These are phyloP conservation scores for Thymelicus sylvestris DNA, from an alignment of 2,888 invertebrate species.

Conservation along the genomic window DNA sequence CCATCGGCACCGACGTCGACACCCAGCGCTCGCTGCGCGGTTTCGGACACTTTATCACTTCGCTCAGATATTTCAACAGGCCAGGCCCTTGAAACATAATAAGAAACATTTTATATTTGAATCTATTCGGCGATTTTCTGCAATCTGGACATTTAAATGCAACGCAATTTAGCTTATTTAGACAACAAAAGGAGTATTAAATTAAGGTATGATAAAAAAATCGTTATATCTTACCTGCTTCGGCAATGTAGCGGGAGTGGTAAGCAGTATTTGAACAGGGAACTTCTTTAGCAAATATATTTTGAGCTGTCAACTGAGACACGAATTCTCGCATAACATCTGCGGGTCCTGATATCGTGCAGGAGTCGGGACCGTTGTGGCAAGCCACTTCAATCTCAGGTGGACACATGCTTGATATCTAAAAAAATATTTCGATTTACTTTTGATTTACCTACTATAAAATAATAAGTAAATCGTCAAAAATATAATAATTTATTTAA, in stretches of 20 bases:
- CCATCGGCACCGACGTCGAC: conserved; percentile 90
- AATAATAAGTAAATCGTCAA: no score
- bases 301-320: conserved; percentile 63
- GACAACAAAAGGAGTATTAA: no score
- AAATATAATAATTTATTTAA: no score
- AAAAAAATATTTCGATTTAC: neutral
- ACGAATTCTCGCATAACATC: conserved; percentile 86
- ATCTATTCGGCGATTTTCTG: no score
- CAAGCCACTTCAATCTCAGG: conserved; percentile 89
- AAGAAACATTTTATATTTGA: no score
- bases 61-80: conserved; percentile 75
- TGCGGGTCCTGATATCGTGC: conserved; percentile 91
- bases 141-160: no score
- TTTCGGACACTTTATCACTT: conserved; percentile 87
- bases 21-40: conserved; percentile 90
- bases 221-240: conserved; percentile 72
- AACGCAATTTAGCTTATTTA: no score
- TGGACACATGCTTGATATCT: conserved; percentile 13
- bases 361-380: conserved; percentile 91
- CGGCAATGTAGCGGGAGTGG: conserved; percentile 92
- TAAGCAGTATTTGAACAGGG: conserved; percentile 94
- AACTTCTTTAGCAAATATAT: conserved; percentile 43
- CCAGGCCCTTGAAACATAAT: conserved; percentile 9
- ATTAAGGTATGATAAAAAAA: no score
- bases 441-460: no score